These are phyloP conservation scores for Oryzias curvinotus DNA, from an alignment of 2,113 vertebrate species.

Conservation along the genomic window DNA sequence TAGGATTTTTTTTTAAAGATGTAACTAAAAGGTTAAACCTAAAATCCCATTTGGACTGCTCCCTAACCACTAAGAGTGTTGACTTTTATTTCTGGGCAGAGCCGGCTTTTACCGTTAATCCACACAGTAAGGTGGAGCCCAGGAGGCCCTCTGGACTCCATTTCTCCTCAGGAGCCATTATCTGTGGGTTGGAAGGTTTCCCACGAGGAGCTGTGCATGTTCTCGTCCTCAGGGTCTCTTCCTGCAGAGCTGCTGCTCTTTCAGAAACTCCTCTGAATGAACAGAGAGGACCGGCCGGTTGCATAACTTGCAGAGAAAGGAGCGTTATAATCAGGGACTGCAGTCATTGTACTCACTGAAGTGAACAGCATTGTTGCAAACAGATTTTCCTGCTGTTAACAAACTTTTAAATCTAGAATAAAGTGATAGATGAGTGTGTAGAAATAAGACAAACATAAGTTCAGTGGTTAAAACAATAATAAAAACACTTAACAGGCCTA, in stretches of 20 bases:
- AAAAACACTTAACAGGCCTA: too few species aligned
- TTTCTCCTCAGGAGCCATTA: slow-evolving; percentile 21
- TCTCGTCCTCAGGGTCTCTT: slow-evolving; percentile 48
- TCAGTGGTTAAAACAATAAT: too few species aligned
- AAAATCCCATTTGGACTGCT: too few species aligned
- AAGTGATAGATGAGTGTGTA: too few species aligned
- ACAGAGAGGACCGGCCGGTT: slow-evolving; percentile 53
- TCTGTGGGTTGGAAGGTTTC: slow-evolving; percentile 42
- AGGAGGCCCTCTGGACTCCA: slow-evolving; percentile 18
- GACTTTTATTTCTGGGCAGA: too few species aligned
- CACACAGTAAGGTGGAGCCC: not conserved
- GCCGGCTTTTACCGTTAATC: too few species aligned
- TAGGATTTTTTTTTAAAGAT: too few species aligned
- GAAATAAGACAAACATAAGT: too few species aligned
- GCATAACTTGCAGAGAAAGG: slow-evolving; percentile 47
- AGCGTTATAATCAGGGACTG: not conserved
- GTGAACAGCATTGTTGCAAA: not conserved
- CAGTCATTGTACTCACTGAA: slow-evolving; percentile 1
- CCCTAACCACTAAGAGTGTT: too few species aligned
- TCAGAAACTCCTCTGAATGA: slow-evolving; percentile 57
- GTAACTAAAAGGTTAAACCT: too few species aligned
- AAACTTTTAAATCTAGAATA: too few species aligned
- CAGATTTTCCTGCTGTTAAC: too few species aligned
- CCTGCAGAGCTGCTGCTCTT: slow-evolving; percentile 52
- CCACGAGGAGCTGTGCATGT: slow-evolving; percentile 13